These are phyloP conservation scores for Colaptes auratus DNA, from an alignment of 2,113 vertebrate genomes.

Conservation along the genomic window DNA sequence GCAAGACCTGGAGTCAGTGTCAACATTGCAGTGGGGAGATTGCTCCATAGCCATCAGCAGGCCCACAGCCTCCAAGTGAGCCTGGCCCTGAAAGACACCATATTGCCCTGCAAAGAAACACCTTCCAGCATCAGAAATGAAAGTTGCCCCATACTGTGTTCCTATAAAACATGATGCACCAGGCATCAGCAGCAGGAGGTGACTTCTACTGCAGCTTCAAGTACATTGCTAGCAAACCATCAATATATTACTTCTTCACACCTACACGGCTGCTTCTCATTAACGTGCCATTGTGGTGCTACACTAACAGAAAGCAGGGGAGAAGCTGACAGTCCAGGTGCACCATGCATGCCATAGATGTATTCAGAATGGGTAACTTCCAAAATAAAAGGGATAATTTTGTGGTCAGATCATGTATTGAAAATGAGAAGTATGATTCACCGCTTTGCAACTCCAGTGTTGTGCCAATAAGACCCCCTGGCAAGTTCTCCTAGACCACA, in stretches of 20 bases:
- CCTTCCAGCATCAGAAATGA: background rate
- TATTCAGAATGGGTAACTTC: background rate
- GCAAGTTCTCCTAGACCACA: background rate
- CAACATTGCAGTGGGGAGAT: rapidly evolving
- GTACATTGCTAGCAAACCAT: background rate
- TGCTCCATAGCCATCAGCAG: background rate
- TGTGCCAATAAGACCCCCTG: background rate
- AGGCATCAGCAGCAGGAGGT: rapidly evolving
- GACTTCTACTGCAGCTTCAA: background rate
- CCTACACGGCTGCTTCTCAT: background rate
- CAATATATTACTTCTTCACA: background rate
- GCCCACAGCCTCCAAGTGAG: rapidly evolving
- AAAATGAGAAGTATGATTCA: background rate
- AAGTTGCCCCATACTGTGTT: no score
- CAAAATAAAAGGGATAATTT: background rate
- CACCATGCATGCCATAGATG: background rate
- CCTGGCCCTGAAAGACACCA: background rate
- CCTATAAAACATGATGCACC: rapidly evolving
- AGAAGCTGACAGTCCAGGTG: background rate
- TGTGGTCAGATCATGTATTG: rapidly evolving
- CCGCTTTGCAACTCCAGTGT: background rate
- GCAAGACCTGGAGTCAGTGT: rapidly evolving
- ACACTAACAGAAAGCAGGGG: background rate
- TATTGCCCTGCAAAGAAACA: background rate
- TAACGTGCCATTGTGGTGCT: background rate